Evolutionary conservation across 2,888 invertebrate genomes (phyloP), one percentile per base, ranked within the genome.

Genomic region (Neocrepidodera transversa): DNA sequence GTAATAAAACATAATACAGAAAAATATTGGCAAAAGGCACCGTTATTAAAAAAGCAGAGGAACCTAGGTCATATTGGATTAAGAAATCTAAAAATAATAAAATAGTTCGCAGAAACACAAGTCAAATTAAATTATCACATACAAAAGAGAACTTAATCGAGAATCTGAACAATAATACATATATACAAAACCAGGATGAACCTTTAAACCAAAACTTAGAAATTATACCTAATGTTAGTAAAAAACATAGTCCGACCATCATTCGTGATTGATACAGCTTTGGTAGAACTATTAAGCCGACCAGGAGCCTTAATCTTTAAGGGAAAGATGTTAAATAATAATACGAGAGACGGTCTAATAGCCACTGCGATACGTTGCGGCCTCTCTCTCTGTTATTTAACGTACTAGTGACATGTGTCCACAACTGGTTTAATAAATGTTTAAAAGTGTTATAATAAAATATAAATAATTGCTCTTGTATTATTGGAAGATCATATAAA

Each of bases 21-120:
- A 36, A 60, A 61, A 51, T 11, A 5, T 30, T 65, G 63, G 66
- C 35, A 58, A 13, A 65, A 65, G 58, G 65, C 63, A 4, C 28
- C n/a, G 32, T 56, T 11, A 35, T 67, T n/a, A 4, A 67, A 20
- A 43, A 54, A 20, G 64, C 35, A 13, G 3, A 11, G 2, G 35
- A 35, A 35, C 35, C 35, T 2, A 35, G 35, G 13, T 35, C 35
- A 6, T 30, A 30, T 10, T 30, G 30, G 30, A 10, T 30, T 2
- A 11, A 14, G 3, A 35, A 35, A 8, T 2, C 2, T 13, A 11
- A 35, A 6, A 35, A 35, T 13, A 35, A 35, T 14, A 35, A 13
- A 14, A 14, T 35, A 1, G 35, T 35, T 35, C 2, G 35, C 1
- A 2, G 14, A 1, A 35, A 13, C 14, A 35, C 35, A 6, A 6